Evolutionary conservation across 1,140 invertebrate genomes (phyloP), one percentile per base, ranked within the genome.

Genomic region (Rhynchophorus ferrugineus): DNA sequence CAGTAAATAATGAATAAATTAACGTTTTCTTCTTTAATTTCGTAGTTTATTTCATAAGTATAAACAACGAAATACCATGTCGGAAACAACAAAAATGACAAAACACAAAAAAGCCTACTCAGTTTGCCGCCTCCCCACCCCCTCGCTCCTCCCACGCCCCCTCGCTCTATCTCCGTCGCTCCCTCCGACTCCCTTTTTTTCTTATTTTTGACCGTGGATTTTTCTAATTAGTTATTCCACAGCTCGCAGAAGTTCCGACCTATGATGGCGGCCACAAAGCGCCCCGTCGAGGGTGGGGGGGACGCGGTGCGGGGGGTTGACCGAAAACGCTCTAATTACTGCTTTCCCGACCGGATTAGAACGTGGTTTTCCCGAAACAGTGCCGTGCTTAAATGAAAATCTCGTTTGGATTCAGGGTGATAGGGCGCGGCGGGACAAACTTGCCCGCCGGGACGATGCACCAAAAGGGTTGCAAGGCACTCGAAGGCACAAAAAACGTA

Each of bases 261-360:
- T 20, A 17, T 20, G 14, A 18, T 17, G 18, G 8, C 38, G 14
- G 18, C 38, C 38, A 41, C 38, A 41, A 41, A 41, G 38, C 38
- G 38, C 16, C 38, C 20, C 11, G 18, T n/a, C 14, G 14, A 20
- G 11, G 20, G 18, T 3, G 16, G 16, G 18, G 18, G 3, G 17
- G 3, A 11, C 11, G 7, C 16, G 18, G 38, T 3, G 18, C 14
- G 14, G 38, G 38, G 38, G 2, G 9, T 9, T n/a, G 38, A n/a
- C n/a, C 18, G 13, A 41, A 41, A 41, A 41, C 38, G 38, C 38
- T 41, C 20, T 41, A 41, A 41, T 41, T 41, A 41, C 38, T 19
- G 38, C n/a, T n/a, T 41, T 17, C 11, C 38, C 38, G 38, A 41
- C 14, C 18, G 38, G 38, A 41, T 41, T 41, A 41, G 18, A 41